phyloP scores from a whole-genome alignment of 2,888 invertebrate species.

The Synanthedon vespiformis region DNA sequence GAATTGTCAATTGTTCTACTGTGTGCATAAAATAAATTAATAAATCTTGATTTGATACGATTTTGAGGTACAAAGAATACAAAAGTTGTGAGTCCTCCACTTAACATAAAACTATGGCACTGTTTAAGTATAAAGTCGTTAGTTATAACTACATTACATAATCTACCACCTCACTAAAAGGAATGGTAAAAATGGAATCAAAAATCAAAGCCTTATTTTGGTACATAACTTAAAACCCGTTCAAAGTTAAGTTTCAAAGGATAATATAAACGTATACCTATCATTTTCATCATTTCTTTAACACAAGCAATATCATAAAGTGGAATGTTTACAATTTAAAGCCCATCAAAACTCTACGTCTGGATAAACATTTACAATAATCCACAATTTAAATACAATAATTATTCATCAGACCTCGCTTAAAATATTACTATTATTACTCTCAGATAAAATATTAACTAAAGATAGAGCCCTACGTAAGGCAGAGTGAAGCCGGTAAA shows the following conservation, averaged over 20 bases:
- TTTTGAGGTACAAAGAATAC: too few species aligned
- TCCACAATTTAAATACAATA: conserved; percentile 9
- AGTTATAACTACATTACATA: conserved; percentile 14
- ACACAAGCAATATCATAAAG: conserved; percentile 10
- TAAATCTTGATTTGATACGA: too few species aligned
- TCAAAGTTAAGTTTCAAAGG: not conserved
- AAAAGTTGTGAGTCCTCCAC: not conserved
- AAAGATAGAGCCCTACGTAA: too few species aligned
- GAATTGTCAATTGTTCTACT: too few species aligned
- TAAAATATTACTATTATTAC: conserved; percentile 13
- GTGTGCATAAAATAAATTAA: too few species aligned
- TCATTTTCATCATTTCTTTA: not conserved
- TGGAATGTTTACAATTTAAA: conserved; percentile 43
- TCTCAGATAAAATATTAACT: too few species aligned
- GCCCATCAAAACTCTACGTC: conserved; percentile 22
- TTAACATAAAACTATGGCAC: conserved; percentile 25
- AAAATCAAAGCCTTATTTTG: not conserved
- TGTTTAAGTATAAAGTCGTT: conserved; percentile 18
- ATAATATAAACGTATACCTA: not conserved
- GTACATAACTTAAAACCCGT: not conserved
- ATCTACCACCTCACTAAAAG: conserved; percentile 6
- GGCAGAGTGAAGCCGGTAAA: too few species aligned
- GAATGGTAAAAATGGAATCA: conserved; percentile 21
- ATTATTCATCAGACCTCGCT: conserved; percentile 12
- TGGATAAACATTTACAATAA: conserved; percentile 20